These are phyloP conservation scores for Bucorvus abyssinicus DNA, from an alignment of 2,797 vertebrate species.

Conservation along the genomic window DNA sequence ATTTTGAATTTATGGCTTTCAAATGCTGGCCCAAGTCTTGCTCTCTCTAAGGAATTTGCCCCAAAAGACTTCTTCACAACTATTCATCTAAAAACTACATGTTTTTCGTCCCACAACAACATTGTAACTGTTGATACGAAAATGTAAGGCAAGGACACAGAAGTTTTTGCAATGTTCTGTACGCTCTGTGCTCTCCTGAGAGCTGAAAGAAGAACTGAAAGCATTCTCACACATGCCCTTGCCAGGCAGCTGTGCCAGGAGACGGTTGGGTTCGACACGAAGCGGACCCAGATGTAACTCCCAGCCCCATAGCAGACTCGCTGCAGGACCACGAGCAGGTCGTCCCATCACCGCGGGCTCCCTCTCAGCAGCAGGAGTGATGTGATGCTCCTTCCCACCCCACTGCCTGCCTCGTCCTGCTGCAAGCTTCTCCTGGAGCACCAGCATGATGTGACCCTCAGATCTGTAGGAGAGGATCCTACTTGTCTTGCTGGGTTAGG, in stretches of 20 bases:
- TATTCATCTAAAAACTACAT: not conserved
- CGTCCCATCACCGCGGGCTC: not conserved
- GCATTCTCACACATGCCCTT: not conserved
- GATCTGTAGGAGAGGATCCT: not conserved
- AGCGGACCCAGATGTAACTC: not conserved
- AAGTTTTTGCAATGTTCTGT: not conserved
- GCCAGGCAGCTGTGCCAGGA: not conserved
- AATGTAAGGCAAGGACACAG: not conserved
- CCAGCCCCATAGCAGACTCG: not conserved
- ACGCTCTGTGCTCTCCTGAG: not conserved
- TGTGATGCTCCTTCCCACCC: not conserved
- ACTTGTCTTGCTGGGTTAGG: not conserved
- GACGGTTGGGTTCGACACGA: not conserved
- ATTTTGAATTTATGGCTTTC: not conserved
- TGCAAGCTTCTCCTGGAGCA: not conserved
- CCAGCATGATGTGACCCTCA: not conserved
- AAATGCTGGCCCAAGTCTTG: not conserved
- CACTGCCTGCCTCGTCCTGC: not conserved
- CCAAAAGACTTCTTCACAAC: not conserved
- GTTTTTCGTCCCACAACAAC: not conserved
- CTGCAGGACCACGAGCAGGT: not conserved
- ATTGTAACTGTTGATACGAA: not conserved
- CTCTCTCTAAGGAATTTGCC: not conserved
- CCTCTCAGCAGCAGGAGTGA: accelerated
- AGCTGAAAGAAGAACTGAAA: not conserved